Evolutionary conservation across 2,888 invertebrate genomes (phyloP).

Genomic region (Ypsolopha sequella): DNA sequence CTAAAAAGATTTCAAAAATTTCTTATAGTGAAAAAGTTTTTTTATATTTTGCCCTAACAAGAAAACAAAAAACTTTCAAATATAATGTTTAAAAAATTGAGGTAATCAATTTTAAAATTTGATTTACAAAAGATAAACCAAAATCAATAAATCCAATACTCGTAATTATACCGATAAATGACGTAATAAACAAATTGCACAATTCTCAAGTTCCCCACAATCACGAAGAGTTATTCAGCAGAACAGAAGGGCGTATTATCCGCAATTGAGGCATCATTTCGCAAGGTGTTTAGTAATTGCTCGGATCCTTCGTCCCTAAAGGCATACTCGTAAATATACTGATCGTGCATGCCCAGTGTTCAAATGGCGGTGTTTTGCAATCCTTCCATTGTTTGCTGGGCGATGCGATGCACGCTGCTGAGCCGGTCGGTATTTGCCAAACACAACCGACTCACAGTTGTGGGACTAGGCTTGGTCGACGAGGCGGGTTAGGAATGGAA

Average conservation of each 20-base stretch:
- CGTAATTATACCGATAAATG: too few species aligned
- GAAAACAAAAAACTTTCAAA: too few species aligned
- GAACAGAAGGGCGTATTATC: conserved; percentile 3
- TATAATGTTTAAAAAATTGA: too few species aligned
- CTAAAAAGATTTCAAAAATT: too few species aligned
- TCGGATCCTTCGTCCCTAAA: conserved; percentile 29
- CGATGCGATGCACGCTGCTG: conserved; percentile 13
- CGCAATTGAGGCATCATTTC: conserved; percentile 3
- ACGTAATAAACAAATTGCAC: not conserved
- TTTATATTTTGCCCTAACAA: too few species aligned
- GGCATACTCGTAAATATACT: conserved; percentile 27
- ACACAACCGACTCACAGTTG: conserved; percentile 18
- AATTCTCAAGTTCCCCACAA: not conserved
- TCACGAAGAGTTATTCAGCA: not conserved
- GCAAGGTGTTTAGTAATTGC: conserved; percentile 4
- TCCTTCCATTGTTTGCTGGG: conserved; percentile 41
- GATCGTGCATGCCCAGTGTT: conserved; percentile 31
- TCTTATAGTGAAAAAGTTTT: too few species aligned
- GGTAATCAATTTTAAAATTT: too few species aligned
- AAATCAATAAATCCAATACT: too few species aligned
- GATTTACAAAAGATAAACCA: too few species aligned
- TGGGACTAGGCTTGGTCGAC: conserved; percentile 27
- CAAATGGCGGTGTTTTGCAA: conserved; percentile 31
- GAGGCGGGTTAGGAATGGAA: conserved; percentile 22
- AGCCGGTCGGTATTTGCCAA: conserved; percentile 18